Evolutionary conservation across 2,888 invertebrate genomes (phyloP), one percentile per base, ranked within the genome.

Genomic region (Choristoneura rosaceana): DNA sequence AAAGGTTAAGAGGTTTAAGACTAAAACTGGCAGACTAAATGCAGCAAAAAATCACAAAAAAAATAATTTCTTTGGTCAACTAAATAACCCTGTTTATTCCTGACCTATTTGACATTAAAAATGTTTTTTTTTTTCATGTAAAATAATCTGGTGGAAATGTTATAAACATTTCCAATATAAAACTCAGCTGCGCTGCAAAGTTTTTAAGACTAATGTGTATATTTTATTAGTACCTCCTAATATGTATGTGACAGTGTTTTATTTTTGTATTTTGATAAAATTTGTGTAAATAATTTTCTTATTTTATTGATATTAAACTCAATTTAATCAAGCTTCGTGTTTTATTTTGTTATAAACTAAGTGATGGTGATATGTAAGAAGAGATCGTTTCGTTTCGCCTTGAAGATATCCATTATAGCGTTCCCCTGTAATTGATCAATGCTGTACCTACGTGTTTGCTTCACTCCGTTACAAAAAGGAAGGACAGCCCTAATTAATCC

Each of bases 271-370:
- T 93, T 93, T 93, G 92, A 93, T 93, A 93, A 93, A 92, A 88
- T 92, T 91, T 89, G 92, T 93, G 93, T 93, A 93, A 93, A 93
- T 93, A 93, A 89, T 93, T 93, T 92, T 93, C 92, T 93, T 92
- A 93, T 93, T 93, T 93, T 93, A 93, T 93, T 93, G 93, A 93
- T 93, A 93, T 92, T 93, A 93, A 93, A 93, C 93, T 93, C 92
- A 88, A 93, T 91, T 71, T 93, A 93, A 93, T 93, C 93, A 88
- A 89, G 68, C 71, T 69, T 73, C 17, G 33, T 45, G 71, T 83
- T 81, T 81, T 74, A 71, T 78, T 75, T 71, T n/a, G n/a, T 15
- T 50, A n/a, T n/a, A 5, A 50, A 50, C 15, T n/a, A n/a, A 52
- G 2, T 15, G 52, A 15, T 15, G 38, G 38, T 38, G 38, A 38